Evolutionary conservation across 2,797 vertebrate species (phyloP), one percentile per base, ranked within the genome.

Genomic region (Mico argentatus): DNA sequence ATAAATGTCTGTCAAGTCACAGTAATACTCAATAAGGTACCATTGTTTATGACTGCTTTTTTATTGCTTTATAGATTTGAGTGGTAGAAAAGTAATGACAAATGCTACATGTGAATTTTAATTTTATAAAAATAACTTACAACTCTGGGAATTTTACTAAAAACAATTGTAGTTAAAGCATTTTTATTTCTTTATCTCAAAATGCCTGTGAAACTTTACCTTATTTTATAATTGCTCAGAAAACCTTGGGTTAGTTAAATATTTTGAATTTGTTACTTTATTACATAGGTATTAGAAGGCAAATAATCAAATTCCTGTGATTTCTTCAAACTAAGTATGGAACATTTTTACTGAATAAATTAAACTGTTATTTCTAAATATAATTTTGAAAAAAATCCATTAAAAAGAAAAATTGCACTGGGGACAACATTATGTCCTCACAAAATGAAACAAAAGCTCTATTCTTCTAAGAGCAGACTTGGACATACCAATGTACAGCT

Each of bases 401-500:
- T 83, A 10, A 79, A 96, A 61, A 61, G 57, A 76, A 95, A 97
- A 97, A 67, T 46, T 90, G 84, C 67, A 90, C 96, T 95, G 84
- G 88, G 96, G 94, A 94, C 96, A 98, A 97, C 33, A 88, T 90
- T 75, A 73, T 95, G 93, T 97, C 92, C 94, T 98, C 97, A 89
- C 90, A 98, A 85, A 98, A 98, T 95, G 96, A 98, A 98, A 98
- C 96, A 98, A 98, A 98, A 97, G 88, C 97, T 97, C 96, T 83
- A 82, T 97, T 97, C 97, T 98, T 98, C 96, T 94, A 92, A 98
- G 98, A 95, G 95, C 95, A 98, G 95, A 98, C 96, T 97, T 77
- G 95, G 97, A 98, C 98, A 98, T 98, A 98, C 94, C 98, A 98
- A 96, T 84, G 94, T 86, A 94, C 73, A 96, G 97, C 92, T 98